A percentile compares a stretch with the other conserved stretches of the same genome.
Evolutionary conservation across 2,797 vertebrate species (phyloP).

Genomic region (Trachurus trachurus): DNA sequence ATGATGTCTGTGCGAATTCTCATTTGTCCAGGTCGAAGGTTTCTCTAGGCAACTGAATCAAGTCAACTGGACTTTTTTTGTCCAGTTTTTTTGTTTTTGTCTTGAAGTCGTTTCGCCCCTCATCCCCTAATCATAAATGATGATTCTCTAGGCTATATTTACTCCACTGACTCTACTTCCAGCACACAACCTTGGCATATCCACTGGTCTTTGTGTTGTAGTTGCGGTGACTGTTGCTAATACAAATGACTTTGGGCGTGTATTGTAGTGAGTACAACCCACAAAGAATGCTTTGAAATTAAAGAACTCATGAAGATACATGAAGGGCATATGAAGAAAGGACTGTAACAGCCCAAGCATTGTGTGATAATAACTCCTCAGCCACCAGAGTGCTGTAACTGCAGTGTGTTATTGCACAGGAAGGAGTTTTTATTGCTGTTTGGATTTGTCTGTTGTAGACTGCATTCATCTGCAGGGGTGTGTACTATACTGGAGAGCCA

Average conservation of each 20-base stretch:
- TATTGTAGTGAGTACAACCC: not conserved
- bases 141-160: not conserved
- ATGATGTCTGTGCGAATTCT: too few relatives aligned
- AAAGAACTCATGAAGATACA: not conserved
- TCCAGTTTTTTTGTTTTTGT: too few relatives aligned
- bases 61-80: too few relatives aligned
- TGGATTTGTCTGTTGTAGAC: conserved; percentile 23
- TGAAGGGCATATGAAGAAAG: conserved; percentile 3
- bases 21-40: too few relatives aligned
- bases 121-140: too few relatives aligned
- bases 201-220: not conserved
- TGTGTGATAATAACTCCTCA: conserved; percentile 16
- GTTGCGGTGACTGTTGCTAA: conserved; percentile 1
- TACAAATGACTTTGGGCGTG: not conserved
- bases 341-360: conserved; percentile 2
- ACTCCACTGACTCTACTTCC: not conserved
- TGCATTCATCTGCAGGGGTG: conserved; percentile 24
- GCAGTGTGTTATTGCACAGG: not conserved
- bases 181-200: not conserved
- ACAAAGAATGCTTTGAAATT: conserved; percentile 10
- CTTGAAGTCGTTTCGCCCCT: too few relatives aligned
- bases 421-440: conserved; percentile 22
- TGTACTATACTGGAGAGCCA: conserved; percentile 25
- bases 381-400: conserved; percentile 16
- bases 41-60: too few relatives aligned